Percentiles rank a stretch among this genome's conserved stretches.
Evolutionary conservation across 1,140 invertebrate genomes (phyloP).

Genomic region (Lamellibrachia luymesi): DNA sequence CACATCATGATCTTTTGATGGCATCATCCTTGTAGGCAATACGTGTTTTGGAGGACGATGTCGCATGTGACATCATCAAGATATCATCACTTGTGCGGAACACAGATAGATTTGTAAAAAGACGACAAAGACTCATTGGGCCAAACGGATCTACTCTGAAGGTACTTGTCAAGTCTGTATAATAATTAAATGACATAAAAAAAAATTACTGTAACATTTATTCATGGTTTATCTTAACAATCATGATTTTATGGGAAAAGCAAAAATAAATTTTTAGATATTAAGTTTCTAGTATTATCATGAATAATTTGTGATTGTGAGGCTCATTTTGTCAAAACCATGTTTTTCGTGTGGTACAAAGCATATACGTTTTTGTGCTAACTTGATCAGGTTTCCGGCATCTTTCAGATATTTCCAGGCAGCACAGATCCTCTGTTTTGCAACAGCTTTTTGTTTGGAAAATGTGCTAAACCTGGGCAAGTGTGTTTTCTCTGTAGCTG

Average conservation of each 20-base stretch:
- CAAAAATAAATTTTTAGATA: not conserved
- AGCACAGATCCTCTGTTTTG: too few species aligned
- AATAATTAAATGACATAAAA: not conserved
- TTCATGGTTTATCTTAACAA: not conserved
- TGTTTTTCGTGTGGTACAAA: not conserved
- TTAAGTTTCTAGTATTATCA: too few species aligned
- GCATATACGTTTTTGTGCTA: not conserved
- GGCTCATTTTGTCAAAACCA: not conserved
- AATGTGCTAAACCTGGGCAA: too few species aligned
- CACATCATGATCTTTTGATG: not conserved
- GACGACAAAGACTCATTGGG: conserved; percentile 91
- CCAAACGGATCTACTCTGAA: conserved; percentile 96
- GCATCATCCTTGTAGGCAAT: conserved; percentile 50
- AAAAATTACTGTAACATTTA: not conserved
- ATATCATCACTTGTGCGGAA: conserved; percentile 88
- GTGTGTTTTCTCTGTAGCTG: too few species aligned
- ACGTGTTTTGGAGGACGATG: conserved; percentile 75
- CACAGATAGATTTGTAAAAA: conserved; percentile 93
- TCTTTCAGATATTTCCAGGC: too few species aligned
- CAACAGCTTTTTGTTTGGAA: too few species aligned
- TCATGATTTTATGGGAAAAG: not conserved
- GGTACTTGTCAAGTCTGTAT: conserved; percentile 34
- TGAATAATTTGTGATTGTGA: not conserved
- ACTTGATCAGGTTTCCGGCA: not conserved
- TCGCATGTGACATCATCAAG: conserved; percentile 95